A percentile compares a stretch with the other conserved stretches of the same genome.
Conservation (phyloP, 1,140 invertebrate species). For the Lordiphosa collinella region DNA sequence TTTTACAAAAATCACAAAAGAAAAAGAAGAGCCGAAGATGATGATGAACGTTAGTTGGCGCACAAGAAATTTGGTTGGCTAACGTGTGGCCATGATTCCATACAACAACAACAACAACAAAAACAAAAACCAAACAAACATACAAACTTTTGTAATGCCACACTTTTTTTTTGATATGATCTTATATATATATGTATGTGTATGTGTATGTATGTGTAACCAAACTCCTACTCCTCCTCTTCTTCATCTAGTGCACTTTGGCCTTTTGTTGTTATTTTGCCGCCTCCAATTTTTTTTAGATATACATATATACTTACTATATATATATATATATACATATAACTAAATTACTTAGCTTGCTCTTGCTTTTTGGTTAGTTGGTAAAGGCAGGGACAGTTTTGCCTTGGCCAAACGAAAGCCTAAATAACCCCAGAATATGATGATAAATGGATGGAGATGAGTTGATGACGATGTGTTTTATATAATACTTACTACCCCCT, state of each 20-base stretch:
- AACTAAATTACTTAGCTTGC: slow-evolving; percentile 43
- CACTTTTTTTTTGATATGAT: slow-evolving; percentile 11
- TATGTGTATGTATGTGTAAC: slow-evolving; percentile 9
- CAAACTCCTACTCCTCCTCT: slow-evolving; percentile 7
- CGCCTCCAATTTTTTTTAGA: slow-evolving; percentile 17
- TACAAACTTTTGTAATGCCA: slow-evolving; percentile 11
- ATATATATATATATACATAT: slow-evolving; percentile 29
- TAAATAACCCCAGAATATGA: background rate
- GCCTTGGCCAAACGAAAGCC: no score
- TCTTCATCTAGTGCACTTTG: background rate
- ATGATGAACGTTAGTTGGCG: slow-evolving; percentile 25
- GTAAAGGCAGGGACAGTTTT: no score
- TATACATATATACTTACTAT: slow-evolving; percentile 39
- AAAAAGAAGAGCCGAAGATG: background rate
- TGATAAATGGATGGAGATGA: background rate
- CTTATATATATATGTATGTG: slow-evolving; percentile 21
- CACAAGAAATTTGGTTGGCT: slow-evolving; percentile 7
- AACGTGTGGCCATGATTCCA: slow-evolving; percentile 1
- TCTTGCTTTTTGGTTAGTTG: slow-evolving; percentile 47
- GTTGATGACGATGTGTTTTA: slow-evolving; percentile 16
- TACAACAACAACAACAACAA: background rate
- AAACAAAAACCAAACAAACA: slow-evolving; percentile 2
- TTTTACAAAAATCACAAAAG: slow-evolving; percentile 26
- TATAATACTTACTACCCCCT: slow-evolving; percentile 22
- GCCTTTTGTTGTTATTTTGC: slow-evolving; percentile 18